These are phyloP conservation scores for Falco concolor DNA, from an alignment of 2,797 vertebrate genomes.

Conservation along the genomic window DNA sequence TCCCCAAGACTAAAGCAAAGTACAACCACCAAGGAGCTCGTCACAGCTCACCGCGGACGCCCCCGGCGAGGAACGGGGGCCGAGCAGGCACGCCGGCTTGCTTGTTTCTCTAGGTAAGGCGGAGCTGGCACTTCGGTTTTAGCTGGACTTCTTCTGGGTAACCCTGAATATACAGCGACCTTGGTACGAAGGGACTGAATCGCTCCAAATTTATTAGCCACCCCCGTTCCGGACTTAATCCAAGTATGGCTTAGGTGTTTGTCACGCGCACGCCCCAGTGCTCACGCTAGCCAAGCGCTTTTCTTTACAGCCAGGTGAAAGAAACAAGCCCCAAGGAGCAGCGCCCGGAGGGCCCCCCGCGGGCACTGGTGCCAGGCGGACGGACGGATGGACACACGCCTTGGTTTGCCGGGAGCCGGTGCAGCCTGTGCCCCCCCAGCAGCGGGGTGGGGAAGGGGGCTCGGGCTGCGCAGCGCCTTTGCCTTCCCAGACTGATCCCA, in stretches of 20 bases:
- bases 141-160: background rate
- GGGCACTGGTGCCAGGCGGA: background rate
- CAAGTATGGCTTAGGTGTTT: background rate
- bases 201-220: background rate
- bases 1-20: conserved; percentile 48
- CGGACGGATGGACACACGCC: background rate
- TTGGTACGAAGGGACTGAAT: background rate
- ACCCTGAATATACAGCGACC: conserved; percentile 1
- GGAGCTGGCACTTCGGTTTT: conserved; percentile 62
- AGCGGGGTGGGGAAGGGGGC: background rate
- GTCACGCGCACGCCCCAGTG: fast-evolving
- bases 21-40: background rate
- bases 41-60: background rate
- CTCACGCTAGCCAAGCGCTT: background rate
- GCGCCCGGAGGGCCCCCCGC: background rate
- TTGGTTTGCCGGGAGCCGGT: fast-evolving
- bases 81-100: conserved; percentile 47
- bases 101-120: conserved; percentile 52
- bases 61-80: background rate
- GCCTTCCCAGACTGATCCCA: fast-evolving
- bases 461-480: background rate
- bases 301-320: background rate
- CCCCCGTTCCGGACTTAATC: background rate
- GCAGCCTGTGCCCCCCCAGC: background rate
- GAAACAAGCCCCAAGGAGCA: background rate